Percentiles rank a stretch among this genome's conserved stretches.
These are phyloP conservation scores for Colletes latitarsis DNA, from an alignment of 1,140 invertebrate genomes.

Conservation along the genomic window DNA sequence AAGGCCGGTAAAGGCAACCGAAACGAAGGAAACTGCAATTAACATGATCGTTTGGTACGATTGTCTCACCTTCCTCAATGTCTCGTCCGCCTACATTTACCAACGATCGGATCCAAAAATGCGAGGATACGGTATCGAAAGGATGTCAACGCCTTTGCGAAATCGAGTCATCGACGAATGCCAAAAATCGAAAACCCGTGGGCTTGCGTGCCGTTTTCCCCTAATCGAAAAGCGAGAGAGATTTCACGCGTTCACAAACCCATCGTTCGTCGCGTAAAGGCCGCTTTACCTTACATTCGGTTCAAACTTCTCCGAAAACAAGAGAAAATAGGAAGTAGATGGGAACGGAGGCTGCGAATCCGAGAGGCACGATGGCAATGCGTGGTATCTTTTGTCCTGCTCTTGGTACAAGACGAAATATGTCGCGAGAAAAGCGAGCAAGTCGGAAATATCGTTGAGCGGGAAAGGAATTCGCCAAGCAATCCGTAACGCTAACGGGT, in stretches of 20 bases:
- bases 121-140: slow-evolving; percentile 39
- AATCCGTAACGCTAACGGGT: slow-evolving; percentile 29
- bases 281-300: not conserved
- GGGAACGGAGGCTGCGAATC: not conserved
- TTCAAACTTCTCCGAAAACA: not conserved
- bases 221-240: slow-evolving; percentile 25
- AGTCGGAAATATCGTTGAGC: not conserved
- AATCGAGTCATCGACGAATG: slow-evolving; percentile 4
- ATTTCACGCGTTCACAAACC: too few relatives aligned
- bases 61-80: slow-evolving; percentile 64
- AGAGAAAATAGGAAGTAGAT: not conserved
- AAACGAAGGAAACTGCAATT: slow-evolving; percentile 63
- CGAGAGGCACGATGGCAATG: too few relatives aligned
- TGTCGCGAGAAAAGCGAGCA: not conserved
- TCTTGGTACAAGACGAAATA: not conserved
- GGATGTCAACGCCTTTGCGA: slow-evolving; percentile 30
- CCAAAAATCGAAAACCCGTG: slow-evolving; percentile 34
- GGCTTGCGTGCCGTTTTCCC: slow-evolving; percentile 2
- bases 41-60: slow-evolving; percentile 65
- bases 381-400: too few relatives aligned
- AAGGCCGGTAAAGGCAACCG: slow-evolving; percentile 12
- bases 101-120: slow-evolving; percentile 49
- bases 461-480: not conserved
- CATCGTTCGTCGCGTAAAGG: too few relatives aligned
- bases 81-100: slow-evolving; percentile 71